A percentile compares a stretch with the other conserved stretches of the same genome.
phyloP scores from a whole-genome alignment of 2,797 vertebrate genomes.

The Pristis pectinata region DNA sequence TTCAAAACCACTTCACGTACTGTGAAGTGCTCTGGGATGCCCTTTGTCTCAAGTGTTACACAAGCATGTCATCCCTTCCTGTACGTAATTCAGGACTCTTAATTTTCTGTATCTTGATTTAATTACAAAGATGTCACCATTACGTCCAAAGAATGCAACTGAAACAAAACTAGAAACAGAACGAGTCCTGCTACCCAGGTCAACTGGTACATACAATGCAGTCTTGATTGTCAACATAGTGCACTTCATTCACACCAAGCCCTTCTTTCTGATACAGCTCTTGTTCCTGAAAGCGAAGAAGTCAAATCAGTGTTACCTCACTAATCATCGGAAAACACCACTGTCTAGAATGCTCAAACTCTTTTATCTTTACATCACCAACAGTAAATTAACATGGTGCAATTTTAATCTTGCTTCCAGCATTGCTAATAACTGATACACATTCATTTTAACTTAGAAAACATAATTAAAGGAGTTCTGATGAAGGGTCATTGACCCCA shows the following conservation, averaged over 20 bases:
- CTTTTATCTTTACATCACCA: background rate
- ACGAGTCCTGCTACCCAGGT: background rate
- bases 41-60: too few relatives aligned
- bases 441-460: background rate
- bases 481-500: too few relatives aligned
- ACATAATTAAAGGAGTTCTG: background rate
- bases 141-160: background rate
- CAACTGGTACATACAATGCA: constrained; percentile 69
- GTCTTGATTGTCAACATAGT: constrained; percentile 96
- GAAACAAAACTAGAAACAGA: background rate
- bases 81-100: background rate
- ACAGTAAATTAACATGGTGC: background rate
- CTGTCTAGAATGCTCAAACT: background rate
- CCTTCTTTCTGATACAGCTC: constrained; percentile 92
- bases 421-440: background rate
- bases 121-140: background rate
- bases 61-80: background rate
- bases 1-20: too few relatives aligned
- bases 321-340: background rate
- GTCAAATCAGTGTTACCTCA: background rate
- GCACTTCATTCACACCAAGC: constrained; percentile 92
- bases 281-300: constrained; percentile 69
- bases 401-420: background rate
- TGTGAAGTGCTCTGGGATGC: too few relatives aligned
- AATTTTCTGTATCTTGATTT: background rate